phyloP scores from a whole-genome alignment of 1,140 invertebrate genomes.

The Epicauta chinensis region DNA sequence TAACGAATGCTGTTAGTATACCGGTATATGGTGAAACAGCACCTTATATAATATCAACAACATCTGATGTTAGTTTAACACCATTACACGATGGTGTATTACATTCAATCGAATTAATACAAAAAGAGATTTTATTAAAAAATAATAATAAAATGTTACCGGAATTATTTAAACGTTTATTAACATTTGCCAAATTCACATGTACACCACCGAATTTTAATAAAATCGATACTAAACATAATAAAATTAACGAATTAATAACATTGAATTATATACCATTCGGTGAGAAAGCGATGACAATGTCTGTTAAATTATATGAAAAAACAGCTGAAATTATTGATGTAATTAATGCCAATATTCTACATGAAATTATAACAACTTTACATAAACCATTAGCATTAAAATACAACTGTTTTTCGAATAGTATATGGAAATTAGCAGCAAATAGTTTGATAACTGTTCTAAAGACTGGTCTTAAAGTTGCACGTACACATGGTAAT shows the following conservation, averaged over 20 bases:
- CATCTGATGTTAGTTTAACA: constrained; percentile 68
- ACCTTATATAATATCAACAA: constrained; percentile 67
- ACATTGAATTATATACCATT: constrained; percentile 84
- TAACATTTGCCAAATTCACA: constrained; percentile 67
- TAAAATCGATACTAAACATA: constrained; percentile 49
- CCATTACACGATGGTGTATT: constrained; percentile 79
- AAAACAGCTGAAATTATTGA: constrained; percentile 67
- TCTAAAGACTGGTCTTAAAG: constrained; percentile 77
- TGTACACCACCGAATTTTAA: constrained; percentile 61
- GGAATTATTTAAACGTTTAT: constrained; percentile 71
- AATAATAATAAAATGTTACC: constrained; percentile 65
- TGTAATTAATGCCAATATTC: constrained; percentile 68
- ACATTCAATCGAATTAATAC: constrained; percentile 71
- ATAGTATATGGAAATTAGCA: constrained; percentile 80
- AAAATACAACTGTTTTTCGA: constrained; percentile 78
- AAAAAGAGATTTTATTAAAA: constrained; percentile 68
- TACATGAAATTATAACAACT: constrained; percentile 71
- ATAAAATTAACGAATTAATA: constrained; percentile 61
- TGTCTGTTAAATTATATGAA: constrained; percentile 77
- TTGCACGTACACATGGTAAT: constrained; percentile 72
- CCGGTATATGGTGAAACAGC: constrained; percentile 76
- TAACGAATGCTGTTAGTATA: constrained; percentile 71
- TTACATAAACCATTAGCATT: constrained; percentile 68
- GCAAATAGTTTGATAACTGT: constrained; percentile 73
- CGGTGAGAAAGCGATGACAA: constrained; percentile 75